Conservation (phyloP, 92 coral and sea anemone species). For the Zoanthus gigantus region DNA sequence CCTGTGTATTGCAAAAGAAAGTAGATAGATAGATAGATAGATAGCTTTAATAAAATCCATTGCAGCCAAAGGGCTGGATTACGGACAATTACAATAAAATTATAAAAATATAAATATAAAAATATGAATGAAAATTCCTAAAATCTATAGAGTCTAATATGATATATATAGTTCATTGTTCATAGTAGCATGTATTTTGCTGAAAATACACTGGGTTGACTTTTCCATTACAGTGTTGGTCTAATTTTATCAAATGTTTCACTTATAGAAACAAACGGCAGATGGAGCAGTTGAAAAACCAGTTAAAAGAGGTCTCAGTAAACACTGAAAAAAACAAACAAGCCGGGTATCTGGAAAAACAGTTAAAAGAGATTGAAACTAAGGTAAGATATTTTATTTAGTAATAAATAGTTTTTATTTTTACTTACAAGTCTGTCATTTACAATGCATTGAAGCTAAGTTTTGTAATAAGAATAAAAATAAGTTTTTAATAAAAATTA, state of each 20-base stretch:
- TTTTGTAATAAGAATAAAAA: too few relatives aligned
- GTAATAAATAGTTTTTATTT: too few relatives aligned
- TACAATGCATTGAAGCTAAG: too few relatives aligned
- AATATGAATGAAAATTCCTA: too few relatives aligned
- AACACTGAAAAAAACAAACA: constrained; percentile 48
- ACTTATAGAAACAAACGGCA: constrained; percentile 61
- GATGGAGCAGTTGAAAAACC: constrained; percentile 68
- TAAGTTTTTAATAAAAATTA: too few relatives aligned
- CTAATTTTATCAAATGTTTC: not conserved
- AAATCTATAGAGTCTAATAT: too few relatives aligned
- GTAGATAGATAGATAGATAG: not conserved
- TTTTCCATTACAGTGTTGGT: not conserved
- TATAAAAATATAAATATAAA: too few relatives aligned
- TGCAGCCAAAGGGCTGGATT: too few relatives aligned
- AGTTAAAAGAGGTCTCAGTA: constrained; percentile 55
- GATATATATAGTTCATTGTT: not conserved
- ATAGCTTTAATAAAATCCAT: not conserved
- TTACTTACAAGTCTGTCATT: too few relatives aligned
- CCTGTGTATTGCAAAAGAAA: too few relatives aligned
- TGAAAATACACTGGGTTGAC: not conserved
- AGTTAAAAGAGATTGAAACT: constrained; percentile 65
- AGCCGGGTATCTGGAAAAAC: constrained; percentile 37
- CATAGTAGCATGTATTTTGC: not conserved
- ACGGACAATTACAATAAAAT: not conserved
- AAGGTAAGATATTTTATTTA: constrained; percentile 60